A percentile compares a stretch with the other conserved stretches of the same genome.
phyloP scores from a whole-genome alignment of 2,888 invertebrate genomes.

The Tenthredo scrophulariae region DNA sequence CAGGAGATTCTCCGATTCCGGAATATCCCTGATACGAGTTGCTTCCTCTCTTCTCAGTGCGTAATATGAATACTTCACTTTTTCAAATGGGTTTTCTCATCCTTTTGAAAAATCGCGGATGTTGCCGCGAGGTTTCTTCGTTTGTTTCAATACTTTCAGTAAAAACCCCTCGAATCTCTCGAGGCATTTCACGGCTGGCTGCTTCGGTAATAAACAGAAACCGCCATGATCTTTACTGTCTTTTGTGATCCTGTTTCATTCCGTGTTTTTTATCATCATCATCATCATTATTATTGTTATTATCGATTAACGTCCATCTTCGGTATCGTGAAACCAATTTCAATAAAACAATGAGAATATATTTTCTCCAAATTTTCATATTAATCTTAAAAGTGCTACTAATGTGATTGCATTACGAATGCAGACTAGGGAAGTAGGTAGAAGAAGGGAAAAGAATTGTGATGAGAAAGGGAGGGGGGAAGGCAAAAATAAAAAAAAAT shows the following conservation, averaged over 20 bases:
- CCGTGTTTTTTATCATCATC: neutral
- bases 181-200: constrained; percentile 1
- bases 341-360: neutral
- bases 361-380: constrained; percentile 17
- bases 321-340: neutral
- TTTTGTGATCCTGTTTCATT: constrained; percentile 3
- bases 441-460: neutral
- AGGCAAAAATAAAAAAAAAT: constrained; percentile 10
- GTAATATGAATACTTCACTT: neutral
- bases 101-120: neutral
- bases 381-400: constrained; percentile 45
- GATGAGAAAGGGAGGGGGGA: neutral
- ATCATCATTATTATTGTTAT: neutral
- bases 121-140: neutral
- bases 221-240: neutral
- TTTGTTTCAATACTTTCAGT: neutral
- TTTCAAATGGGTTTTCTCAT: neutral
- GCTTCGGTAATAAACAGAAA: neutral
- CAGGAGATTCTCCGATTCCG: neutral
- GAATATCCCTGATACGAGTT: neutral
- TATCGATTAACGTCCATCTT: neutral
- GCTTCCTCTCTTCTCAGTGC: neutral
- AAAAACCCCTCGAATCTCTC: neutral
- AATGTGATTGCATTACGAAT: constrained; percentile 50
- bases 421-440: constrained; percentile 14